Evolutionary conservation across 1,140 invertebrate genomes (phyloP), one percentile per base, ranked within the genome.

Genomic region (Nautilus pompilius): DNA sequence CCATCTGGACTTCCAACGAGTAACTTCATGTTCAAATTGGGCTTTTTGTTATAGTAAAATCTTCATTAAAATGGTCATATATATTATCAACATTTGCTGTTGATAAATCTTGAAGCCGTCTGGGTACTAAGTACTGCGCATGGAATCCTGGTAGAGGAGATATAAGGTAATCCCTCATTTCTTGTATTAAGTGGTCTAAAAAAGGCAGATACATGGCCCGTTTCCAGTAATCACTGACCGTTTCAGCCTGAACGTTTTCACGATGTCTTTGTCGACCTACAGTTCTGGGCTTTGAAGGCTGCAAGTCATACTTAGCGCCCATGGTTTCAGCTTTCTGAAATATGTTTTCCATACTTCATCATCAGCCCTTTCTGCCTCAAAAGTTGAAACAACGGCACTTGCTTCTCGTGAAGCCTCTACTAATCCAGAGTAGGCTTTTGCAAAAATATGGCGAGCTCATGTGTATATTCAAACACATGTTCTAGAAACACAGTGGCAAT

Each of bases 281-380:
- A 28, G 58, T 59, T 59, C 36, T 59, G 6, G 58, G 58, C 41
- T 46, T 59, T 48, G 58, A 46, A 59, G 58, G 58, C 20, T 59
- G 17, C 3, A 59, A 36, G n/a, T 28, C 58, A 3, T 46, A 29
- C 3, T 2, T 28, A 46, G n/a, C 58, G 5, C 36, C 58, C 58
- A 59, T 59, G 20, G 26, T 34, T 4, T 29, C 36, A 32, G 58
- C 58, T 46, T 59, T 59, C 20, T 20, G 45, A 29, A 59, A 2
- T 46, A 29, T 28, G 2, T 10, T 20, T 59, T 24, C 34, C 34
- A 59, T 22, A 59, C 36, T 28, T 22, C 58, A 8, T 59, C 58
- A 20, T 46, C 58, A 2, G 34, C 45, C 32, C 58, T 28, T 24
- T 59, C 36, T 2, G 34, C 36, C 30, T 29, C 29, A 17, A 59